Conservation (phyloP, 2,113 vertebrate species). For the Gasterosteus aculeatus region DNA sequence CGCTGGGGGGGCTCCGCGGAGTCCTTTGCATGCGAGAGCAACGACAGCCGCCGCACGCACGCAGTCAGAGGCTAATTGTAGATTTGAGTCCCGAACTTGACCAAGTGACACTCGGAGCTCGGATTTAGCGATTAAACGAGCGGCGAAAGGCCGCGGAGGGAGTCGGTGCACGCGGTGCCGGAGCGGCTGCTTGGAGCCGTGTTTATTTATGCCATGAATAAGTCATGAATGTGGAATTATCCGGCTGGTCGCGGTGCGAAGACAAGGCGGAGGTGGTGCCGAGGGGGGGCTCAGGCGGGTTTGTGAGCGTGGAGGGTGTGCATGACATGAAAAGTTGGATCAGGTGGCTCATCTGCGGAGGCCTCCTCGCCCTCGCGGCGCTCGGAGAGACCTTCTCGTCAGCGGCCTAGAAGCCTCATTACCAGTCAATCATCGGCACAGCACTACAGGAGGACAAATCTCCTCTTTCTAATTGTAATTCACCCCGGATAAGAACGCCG, state of each 20-base stretch:
- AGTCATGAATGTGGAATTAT: constrained; percentile 60
- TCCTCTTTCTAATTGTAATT: constrained; percentile 38
- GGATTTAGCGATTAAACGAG: constrained; percentile 64
- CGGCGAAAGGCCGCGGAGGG: constrained; percentile 3
- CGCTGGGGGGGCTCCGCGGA: constrained; percentile 43
- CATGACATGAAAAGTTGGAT: constrained; percentile 15
- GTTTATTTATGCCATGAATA: constrained; percentile 69
- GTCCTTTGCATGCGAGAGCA: constrained; percentile 47
- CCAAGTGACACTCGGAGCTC: constrained; percentile 50
- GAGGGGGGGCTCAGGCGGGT: neutral
- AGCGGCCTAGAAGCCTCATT: neutral
- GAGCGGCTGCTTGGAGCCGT: constrained; percentile 55
- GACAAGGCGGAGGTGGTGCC: constrained; percentile 1
- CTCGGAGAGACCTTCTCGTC: constrained; percentile 5
- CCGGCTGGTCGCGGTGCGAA: constrained; percentile 21
- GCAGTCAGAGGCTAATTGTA: constrained; percentile 65
- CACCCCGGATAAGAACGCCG: constrained; percentile 5
- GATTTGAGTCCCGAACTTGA: constrained; percentile 61
- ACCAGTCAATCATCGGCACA: constrained; percentile 12
- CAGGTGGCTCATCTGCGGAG: constrained; percentile 25
- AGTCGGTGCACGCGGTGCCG: constrained; percentile 23
- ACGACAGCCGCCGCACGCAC: constrained; percentile 30
- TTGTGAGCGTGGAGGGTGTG: constrained; percentile 13
- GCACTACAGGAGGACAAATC: constrained; percentile 10
- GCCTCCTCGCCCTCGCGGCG: constrained; percentile 1